Percentiles rank a stretch among this genome's conserved stretches.
Conservation (phyloP, 2,797 vertebrate species). For the Melopsittacus undulatus region DNA sequence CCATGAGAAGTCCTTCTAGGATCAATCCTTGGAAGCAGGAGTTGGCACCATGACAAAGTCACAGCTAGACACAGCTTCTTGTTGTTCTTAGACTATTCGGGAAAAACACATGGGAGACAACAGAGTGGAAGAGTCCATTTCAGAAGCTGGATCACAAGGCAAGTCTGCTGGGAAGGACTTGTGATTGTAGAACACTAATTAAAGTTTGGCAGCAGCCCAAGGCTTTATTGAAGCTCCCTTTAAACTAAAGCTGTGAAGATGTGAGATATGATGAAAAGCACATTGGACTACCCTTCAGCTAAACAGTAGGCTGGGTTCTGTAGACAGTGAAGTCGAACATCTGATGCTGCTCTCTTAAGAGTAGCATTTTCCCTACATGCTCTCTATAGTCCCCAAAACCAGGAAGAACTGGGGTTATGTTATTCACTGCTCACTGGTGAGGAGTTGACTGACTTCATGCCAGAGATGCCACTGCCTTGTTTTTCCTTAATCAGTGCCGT, state of each 20-base stretch:
- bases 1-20: not conserved
- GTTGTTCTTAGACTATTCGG: not conserved
- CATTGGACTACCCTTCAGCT: not conserved
- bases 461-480: not conserved
- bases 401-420: not conserved
- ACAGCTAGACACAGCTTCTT: not conserved
- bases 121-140: not conserved
- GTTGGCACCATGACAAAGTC: not conserved
- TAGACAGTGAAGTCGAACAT: not conserved
- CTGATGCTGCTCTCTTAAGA: not conserved
- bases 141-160: not conserved
- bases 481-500: not conserved
- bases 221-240: not conserved
- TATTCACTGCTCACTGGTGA: not conserved
- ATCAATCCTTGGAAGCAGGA: not conserved
- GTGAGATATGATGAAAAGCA: not conserved
- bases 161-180: not conserved
- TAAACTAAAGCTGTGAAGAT: not conserved
- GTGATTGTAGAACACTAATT: not conserved
- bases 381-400: not conserved
- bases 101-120: not conserved
- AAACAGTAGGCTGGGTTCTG: not conserved
- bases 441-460: not conserved
- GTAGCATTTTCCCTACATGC: not conserved
- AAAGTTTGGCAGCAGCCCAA: not conserved